Conservation (phyloP, 2,888 invertebrate species). For the Tachystola acroxantha region DNA sequence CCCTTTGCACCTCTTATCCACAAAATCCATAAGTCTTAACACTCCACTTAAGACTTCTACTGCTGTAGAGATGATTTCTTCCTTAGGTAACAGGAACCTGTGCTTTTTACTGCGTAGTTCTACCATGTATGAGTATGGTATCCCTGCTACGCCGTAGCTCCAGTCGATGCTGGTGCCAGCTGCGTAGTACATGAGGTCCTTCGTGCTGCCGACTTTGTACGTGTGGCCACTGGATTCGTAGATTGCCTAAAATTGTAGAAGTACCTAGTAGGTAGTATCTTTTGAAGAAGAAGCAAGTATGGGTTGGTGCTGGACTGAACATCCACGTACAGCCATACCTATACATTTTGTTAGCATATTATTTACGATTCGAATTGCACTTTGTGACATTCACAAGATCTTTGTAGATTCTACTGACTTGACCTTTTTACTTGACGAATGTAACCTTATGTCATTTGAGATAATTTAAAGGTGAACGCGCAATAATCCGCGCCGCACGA, state of each 20-base stretch:
- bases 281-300: too few species aligned
- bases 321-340: too few species aligned
- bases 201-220: constrained; percentile 68
- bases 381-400: too few species aligned
- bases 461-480: too few species aligned
- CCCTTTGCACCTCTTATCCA: constrained; percentile 34
- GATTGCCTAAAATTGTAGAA: constrained; percentile 59
- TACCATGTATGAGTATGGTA: constrained; percentile 64
- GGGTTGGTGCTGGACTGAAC: too few species aligned
- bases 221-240: constrained; percentile 44
- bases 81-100: constrained; percentile 57
- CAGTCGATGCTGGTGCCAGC: constrained; percentile 61
- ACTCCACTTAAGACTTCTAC: constrained; percentile 46
- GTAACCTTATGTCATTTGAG: too few species aligned
- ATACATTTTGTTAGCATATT: too few species aligned
- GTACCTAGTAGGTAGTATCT: too few species aligned
- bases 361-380: too few species aligned
- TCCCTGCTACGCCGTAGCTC: constrained; percentile 56
- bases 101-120: constrained; percentile 57
- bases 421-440: too few species aligned
- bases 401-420: too few species aligned
- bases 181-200: constrained; percentile 68
- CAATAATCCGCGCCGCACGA: too few species aligned
- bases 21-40: constrained; percentile 47
- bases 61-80: constrained; percentile 49